Conservation (phyloP, 2,113 vertebrate species). For the Steatornis caripensis region DNA sequence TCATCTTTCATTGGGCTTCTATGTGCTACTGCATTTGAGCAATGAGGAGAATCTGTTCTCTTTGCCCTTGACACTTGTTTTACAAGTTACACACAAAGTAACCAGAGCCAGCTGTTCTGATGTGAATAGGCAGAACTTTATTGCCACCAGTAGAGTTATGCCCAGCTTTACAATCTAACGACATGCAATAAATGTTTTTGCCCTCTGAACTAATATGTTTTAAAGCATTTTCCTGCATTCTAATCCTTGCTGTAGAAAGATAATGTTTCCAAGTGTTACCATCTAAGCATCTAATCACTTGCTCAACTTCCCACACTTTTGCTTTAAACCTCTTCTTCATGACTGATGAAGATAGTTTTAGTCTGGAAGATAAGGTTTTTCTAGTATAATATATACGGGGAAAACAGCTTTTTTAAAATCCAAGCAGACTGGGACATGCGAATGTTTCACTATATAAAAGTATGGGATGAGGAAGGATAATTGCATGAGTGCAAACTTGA, state of each 20-base stretch:
- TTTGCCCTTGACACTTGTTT: constrained; percentile 23
- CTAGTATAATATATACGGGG: neutral
- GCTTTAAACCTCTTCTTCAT: neutral
- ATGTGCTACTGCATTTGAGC: neutral
- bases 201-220: neutral
- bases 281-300: neutral
- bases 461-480: constrained; percentile 12
- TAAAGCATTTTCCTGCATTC: neutral
- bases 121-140: neutral
- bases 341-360: neutral
- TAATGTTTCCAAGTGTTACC: neutral
- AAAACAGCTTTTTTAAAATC: constrained; percentile 13
- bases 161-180: neutral
- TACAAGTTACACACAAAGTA: neutral
- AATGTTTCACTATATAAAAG: neutral
- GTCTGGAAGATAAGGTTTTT: constrained; percentile 19
- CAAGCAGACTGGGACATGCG: neutral
- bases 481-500: neutral
- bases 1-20: neutral
- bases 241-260: neutral
- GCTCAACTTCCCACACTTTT: neutral
- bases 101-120: neutral
- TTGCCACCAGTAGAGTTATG: neutral
- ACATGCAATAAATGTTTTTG: neutral
- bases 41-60: neutral